A percentile compares a stretch with the other conserved stretches of the same genome.
Evolutionary conservation across 2,113 vertebrate species (phyloP).

Genomic region (Rhodinocichla rosea): DNA sequence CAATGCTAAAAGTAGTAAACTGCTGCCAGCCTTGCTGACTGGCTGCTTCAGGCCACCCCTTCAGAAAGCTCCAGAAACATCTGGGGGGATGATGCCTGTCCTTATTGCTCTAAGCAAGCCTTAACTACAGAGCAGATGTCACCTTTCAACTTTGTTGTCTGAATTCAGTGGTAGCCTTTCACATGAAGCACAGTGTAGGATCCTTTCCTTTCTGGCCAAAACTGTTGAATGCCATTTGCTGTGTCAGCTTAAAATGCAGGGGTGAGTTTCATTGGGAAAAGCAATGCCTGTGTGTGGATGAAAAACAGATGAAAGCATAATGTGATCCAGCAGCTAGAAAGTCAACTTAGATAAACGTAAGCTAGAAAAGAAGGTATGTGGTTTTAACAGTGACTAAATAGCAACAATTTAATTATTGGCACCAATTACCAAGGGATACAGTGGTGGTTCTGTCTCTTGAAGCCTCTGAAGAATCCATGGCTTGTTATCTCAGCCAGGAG

Average conservation of each 20-base stretch:
- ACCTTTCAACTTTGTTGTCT: background rate
- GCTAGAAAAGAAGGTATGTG: background rate
- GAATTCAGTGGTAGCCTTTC: background rate
- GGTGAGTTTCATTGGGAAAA: background rate
- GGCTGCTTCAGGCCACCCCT: background rate
- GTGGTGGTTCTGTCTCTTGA: background rate
- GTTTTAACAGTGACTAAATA: background rate
- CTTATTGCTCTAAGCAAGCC: background rate
- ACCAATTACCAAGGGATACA: background rate
- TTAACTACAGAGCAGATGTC: background rate
- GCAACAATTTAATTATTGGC: background rate
- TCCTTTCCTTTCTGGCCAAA: background rate
- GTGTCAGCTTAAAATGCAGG: background rate
- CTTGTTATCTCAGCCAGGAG: background rate
- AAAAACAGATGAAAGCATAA: constrained; percentile 23
- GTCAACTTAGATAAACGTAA: background rate
- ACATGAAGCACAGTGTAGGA: background rate
- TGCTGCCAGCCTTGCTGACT: background rate
- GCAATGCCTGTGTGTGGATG: background rate
- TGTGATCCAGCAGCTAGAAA: background rate
- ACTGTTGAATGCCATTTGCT: background rate
- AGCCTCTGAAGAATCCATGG: background rate
- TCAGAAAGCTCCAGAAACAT: background rate
- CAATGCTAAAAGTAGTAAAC: background rate
- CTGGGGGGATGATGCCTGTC: background rate